These are phyloP conservation scores for Xylocopa sonorina DNA, from an alignment of 1,140 invertebrate genomes.

Conservation along the genomic window DNA sequence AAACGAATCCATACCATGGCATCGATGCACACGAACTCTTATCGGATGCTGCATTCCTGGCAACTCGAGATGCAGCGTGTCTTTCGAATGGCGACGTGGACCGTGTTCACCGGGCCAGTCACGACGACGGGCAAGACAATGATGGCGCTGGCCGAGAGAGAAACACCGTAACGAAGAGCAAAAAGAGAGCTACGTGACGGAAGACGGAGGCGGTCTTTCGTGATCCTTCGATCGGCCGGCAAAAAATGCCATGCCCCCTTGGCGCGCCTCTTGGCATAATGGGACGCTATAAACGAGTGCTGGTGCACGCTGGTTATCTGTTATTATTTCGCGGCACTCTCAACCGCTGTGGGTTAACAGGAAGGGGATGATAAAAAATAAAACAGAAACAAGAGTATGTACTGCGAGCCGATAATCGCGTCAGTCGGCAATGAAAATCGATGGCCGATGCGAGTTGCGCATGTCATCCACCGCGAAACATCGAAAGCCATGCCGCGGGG, in stretches of 20 bases:
- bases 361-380: slow-evolving; percentile 44
- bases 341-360: not conserved
- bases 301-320: slow-evolving; percentile 69
- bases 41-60: slow-evolving; percentile 71
- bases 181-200: slow-evolving; percentile 39
- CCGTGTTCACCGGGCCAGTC: slow-evolving; percentile 38
- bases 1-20: slow-evolving; percentile 45
- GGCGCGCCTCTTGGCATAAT: slow-evolving; percentile 81
- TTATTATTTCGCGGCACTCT: slow-evolving; percentile 71
- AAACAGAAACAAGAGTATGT: slow-evolving; percentile 1
- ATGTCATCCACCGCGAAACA: slow-evolving; percentile 34
- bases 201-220: slow-evolving; percentile 62
- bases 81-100: slow-evolving; percentile 78
- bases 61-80: slow-evolving; percentile 77
- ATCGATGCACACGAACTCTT: slow-evolving; percentile 68
- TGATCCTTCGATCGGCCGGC: slow-evolving; percentile 64
- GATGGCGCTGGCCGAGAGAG: slow-evolving; percentile 31
- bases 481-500: slow-evolving; percentile 12
- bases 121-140: slow-evolving; percentile 48
- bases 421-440: slow-evolving; percentile 33
- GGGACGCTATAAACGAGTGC: slow-evolving; percentile 77
- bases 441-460: slow-evolving; percentile 48
- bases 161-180: slow-evolving; percentile 24
- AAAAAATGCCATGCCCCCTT: slow-evolving; percentile 82
- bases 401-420: slow-evolving; percentile 22